Evolutionary conservation across 2,113 vertebrate species (phyloP).

Genomic region (Nycticryphes semicollaris): DNA sequence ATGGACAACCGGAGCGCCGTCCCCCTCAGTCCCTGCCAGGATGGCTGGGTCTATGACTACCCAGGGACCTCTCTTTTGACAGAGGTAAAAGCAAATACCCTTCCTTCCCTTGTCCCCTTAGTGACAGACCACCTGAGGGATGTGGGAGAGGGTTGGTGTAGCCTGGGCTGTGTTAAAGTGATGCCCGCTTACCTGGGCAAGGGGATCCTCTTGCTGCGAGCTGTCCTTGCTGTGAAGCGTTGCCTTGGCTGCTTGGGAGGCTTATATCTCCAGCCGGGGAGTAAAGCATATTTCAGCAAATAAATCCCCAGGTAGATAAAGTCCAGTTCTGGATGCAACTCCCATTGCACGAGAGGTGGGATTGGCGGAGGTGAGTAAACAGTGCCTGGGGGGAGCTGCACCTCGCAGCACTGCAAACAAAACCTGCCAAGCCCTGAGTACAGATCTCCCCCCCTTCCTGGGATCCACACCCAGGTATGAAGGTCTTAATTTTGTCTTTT

Average conservation of each 20-base stretch:
- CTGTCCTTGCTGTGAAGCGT: neutral
- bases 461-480: rapidly evolving
- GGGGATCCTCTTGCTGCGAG: neutral
- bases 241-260: neutral
- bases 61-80: conserved; percentile 69
- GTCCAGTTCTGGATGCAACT: neutral
- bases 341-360: neutral
- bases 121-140: neutral
- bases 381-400: neutral
- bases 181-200: neutral
- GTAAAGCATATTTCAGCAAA: conserved; percentile 13
- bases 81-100: conserved; percentile 49
- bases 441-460: neutral
- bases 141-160: neutral
- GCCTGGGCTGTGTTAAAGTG: neutral
- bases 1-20: neutral
- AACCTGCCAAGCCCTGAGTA: rapidly evolving
- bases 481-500: neutral
- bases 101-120: neutral
- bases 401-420: neutral
- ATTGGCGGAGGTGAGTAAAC: neutral
- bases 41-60: conserved; percentile 58
- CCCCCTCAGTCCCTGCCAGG: conserved; percentile 41
- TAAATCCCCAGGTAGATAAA: conserved; percentile 16
- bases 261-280: neutral